A percentile compares a stretch with the other conserved stretches of the same genome.
phyloP scores from a whole-genome alignment of 2,888 invertebrate genomes.

The Drosophila hawaiiensis region DNA sequence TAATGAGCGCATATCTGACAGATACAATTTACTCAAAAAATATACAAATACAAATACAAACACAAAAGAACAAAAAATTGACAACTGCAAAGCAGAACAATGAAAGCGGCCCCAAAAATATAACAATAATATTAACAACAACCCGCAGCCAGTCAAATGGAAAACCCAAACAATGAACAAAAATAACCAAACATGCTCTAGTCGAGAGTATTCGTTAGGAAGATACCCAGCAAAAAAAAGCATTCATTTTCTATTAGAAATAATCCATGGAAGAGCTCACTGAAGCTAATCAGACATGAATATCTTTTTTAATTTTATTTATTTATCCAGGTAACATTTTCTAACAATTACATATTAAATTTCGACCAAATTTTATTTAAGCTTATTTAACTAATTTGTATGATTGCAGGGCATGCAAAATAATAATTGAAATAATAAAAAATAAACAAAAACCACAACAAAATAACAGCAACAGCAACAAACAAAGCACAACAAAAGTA shows the following conservation, averaged over 20 bases:
- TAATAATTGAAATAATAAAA: conserved; percentile 23
- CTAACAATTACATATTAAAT: not conserved
- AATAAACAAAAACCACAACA: conserved; percentile 33
- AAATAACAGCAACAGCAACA: conserved; percentile 24
- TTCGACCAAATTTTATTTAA: not conserved
- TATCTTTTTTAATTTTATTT: not conserved
- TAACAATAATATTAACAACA: conserved; percentile 19
- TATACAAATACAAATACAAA: not conserved
- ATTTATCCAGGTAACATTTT: not conserved
- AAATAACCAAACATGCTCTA: conserved; percentile 1
- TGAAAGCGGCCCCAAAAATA: conserved; percentile 37
- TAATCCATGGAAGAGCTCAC: not conserved
- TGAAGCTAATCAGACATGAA: not conserved
- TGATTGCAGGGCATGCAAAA: conserved; percentile 24
- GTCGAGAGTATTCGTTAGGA: not conserved
- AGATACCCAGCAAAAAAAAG: conserved; percentile 17
- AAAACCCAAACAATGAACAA: conserved; percentile 48
- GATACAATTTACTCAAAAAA: conserved; percentile 68
- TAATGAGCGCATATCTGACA: conserved; percentile 81
- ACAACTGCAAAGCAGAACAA: conserved; percentile 59
- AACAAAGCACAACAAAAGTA: conserved; percentile 47
- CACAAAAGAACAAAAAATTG: conserved; percentile 43
- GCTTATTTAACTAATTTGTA: not conserved
- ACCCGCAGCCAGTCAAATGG: conserved; percentile 55
- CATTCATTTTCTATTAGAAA: not conserved